Conservation (phyloP, 2,888 invertebrate genomes). For the Saturnia japonica region DNA sequence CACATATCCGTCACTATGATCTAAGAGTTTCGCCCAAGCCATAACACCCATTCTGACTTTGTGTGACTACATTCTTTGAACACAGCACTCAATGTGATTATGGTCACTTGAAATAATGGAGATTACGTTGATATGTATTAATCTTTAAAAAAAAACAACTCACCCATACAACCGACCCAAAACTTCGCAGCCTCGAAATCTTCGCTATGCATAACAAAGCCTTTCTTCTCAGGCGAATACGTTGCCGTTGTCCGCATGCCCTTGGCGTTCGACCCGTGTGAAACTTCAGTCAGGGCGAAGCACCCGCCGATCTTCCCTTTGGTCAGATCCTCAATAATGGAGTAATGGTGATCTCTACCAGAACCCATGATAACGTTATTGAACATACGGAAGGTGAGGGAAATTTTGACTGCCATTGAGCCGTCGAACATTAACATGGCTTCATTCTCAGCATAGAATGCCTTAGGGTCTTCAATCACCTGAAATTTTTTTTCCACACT, state of each 20-base stretch:
- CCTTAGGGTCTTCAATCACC: constrained; percentile 74
- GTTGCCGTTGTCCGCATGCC: constrained; percentile 93
- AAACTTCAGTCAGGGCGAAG: constrained; percentile 94
- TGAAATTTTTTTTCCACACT: constrained; percentile 35
- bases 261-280: constrained; percentile 95
- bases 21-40: too few species aligned
- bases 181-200: constrained; percentile 96
- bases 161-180: constrained; percentile 91
- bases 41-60: too few species aligned
- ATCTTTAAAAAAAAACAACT: constrained; percentile 32
- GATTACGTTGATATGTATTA: not conserved
- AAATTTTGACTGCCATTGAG: constrained; percentile 84
- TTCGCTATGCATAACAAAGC: constrained; percentile 92
- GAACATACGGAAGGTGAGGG: constrained; percentile 85
- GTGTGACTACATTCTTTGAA: not conserved
- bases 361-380: constrained; percentile 84
- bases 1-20: too few species aligned
- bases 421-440: constrained; percentile 83
- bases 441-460: constrained; percentile 75
- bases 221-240: constrained; percentile 86
- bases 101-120: not conserved
- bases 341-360: constrained; percentile 84
- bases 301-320: constrained; percentile 74
- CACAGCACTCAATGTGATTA: not conserved
- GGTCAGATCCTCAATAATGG: constrained; percentile 72